A percentile compares a stretch with the other conserved stretches of the same genome.
These are phyloP conservation scores for Orientallactaga bullata DNA, from an alignment of 2,113 vertebrate genomes.

Conservation along the genomic window DNA sequence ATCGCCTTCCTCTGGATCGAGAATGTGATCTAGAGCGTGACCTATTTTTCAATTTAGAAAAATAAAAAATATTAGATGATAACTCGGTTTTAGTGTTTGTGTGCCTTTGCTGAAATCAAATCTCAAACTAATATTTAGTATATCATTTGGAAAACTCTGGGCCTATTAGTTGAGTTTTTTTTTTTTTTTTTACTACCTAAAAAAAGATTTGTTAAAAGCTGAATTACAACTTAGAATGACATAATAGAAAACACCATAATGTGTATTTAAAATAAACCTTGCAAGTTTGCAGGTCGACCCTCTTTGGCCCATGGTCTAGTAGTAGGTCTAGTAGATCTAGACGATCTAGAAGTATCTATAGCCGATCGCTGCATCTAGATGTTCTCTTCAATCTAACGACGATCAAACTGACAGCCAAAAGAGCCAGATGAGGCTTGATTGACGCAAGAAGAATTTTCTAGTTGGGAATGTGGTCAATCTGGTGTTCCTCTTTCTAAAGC, in stretches of 20 bases:
- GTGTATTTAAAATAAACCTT: slow-evolving; percentile 98
- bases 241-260: slow-evolving; percentile 93
- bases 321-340: slow-evolving; percentile 95
- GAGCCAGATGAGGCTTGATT: slow-evolving; percentile 97
- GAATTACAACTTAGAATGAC: slow-evolving; percentile 91
- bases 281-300: slow-evolving; percentile 97
- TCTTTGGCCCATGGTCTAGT: slow-evolving; percentile 93
- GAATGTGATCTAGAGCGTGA: slow-evolving; percentile 92
- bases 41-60: slow-evolving; percentile 88
- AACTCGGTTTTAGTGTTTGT: slow-evolving; percentile 40
- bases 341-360: slow-evolving; percentile 97
- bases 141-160: slow-evolving; percentile 88
- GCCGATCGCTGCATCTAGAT: slow-evolving; percentile 96
- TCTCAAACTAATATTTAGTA: slow-evolving; percentile 87
- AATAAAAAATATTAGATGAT: slow-evolving; percentile 79
- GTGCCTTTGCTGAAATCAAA: slow-evolving; percentile 88
- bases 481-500: slow-evolving; percentile 95
- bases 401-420: slow-evolving; percentile 97
- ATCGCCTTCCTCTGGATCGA: slow-evolving; percentile 90
- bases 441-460: slow-evolving; percentile 96
- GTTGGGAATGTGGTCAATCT: slow-evolving; percentile 94
- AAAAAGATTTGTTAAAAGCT: slow-evolving; percentile 90
- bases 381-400: slow-evolving; percentile 97
- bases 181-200: slow-evolving; percentile 90
- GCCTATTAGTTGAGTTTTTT: slow-evolving; percentile 87